Percentiles rank a stretch among this genome's conserved stretches.
phyloP scores from a whole-genome alignment of 2,888 invertebrate genomes.

The Troglohyphantes excavatus region DNA sequence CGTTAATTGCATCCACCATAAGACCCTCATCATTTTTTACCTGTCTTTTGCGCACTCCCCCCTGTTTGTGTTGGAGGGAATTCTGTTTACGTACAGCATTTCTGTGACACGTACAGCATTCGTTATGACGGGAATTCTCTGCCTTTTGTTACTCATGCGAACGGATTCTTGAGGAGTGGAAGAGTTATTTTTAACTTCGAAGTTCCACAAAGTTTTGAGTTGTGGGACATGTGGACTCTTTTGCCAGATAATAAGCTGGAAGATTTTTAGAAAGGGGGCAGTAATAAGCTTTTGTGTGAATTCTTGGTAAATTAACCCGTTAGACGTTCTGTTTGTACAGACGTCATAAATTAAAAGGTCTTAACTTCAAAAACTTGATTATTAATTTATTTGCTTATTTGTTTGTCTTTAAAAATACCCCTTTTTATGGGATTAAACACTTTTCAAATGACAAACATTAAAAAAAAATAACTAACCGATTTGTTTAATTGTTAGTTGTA shows the following conservation, averaged over 20 bases:
- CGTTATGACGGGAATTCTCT: conserved; percentile 12
- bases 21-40: not conserved
- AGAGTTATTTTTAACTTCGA: not conserved
- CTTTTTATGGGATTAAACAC: too few relatives aligned
- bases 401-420: too few relatives aligned
- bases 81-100: conserved; percentile 1
- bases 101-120: conserved; percentile 15
- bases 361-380: too few relatives aligned
- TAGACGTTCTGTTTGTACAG: too few relatives aligned
- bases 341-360: too few relatives aligned
- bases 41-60: not conserved
- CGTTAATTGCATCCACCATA: not conserved
- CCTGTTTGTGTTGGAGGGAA: conserved; percentile 40
- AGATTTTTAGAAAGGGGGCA: too few relatives aligned
- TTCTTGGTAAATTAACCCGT: too few relatives aligned
- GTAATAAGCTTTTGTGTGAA: too few relatives aligned
- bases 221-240: not conserved
- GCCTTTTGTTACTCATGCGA: conserved; percentile 2
- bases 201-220: not conserved
- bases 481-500: too few relatives aligned
- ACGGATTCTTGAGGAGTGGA: not conserved
- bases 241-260: not conserved
- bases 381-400: too few relatives aligned
- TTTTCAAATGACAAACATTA: too few relatives aligned
- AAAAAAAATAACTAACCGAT: too few relatives aligned